A percentile compares a stretch with the other conserved stretches of the same genome.
These are phyloP conservation scores for Spodoptera frugiperda DNA, from an alignment of 1,140 invertebrate genomes.

Conservation along the genomic window DNA sequence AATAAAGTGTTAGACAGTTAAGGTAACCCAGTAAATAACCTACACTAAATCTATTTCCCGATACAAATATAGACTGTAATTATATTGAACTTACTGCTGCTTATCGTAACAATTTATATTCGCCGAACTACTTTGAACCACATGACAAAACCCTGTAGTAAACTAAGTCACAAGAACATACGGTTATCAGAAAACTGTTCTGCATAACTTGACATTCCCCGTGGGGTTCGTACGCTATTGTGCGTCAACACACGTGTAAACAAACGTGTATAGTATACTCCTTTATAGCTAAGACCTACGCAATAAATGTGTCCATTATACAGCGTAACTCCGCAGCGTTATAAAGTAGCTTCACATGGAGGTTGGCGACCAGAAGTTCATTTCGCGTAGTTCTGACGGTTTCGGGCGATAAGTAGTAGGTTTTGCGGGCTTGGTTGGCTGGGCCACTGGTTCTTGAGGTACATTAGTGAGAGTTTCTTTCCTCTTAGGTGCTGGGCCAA, in stretches of 20 bases:
- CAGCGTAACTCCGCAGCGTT: conserved; percentile 20
- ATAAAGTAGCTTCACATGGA: conserved; percentile 88
- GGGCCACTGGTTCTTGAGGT: conserved; percentile 47
- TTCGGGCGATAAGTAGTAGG: conserved; percentile 85
- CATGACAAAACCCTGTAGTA: conserved; percentile 25
- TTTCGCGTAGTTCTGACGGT: conserved; percentile 91
- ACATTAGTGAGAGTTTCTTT: conserved; percentile 65
- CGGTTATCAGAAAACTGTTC: conserved; percentile 27
- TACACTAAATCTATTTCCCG: background rate
- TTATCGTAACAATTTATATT: background rate
- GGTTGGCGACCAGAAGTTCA: conserved; percentile 94
- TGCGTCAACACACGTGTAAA: conserved; percentile 17
- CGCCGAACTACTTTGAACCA: conserved; percentile 1
- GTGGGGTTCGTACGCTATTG: conserved; percentile 20
- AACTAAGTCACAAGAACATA: conserved; percentile 40
- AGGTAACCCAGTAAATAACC: background rate
- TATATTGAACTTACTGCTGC: background rate
- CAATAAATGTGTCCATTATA: conserved; percentile 20
- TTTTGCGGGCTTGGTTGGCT: conserved; percentile 54
- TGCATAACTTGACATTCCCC: conserved; percentile 11
- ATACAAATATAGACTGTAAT: background rate
- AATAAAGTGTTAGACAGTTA: background rate
- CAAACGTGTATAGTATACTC: conserved; percentile 29
- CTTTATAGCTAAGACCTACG: conserved; percentile 41
- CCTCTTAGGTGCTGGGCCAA: conserved; percentile 70